Base-by-base conservation (phyloP, 2,113 vertebrate genomes). In the Gadus macrocephalus region DNA sequence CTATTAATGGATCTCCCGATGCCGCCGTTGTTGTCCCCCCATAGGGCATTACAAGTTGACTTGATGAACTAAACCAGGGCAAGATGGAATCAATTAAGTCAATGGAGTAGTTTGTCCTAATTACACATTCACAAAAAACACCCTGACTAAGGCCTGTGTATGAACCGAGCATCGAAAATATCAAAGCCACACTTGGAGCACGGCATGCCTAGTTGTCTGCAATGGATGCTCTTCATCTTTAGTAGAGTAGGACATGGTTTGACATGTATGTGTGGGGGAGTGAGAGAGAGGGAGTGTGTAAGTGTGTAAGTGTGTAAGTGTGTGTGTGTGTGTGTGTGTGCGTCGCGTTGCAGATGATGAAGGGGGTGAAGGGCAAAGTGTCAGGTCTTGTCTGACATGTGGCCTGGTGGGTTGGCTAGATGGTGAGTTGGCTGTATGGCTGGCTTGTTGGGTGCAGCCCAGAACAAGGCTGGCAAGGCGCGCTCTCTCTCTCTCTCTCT, bases 351-450 rank as follows among this genome's bases (percentile, higher is more conserved):
- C 65, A 68, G 76, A 77, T 62, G 74, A 76, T 70, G 63, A 73
- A 65, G 62, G 72, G 85, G 87, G 76, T 88, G 86, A 85, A 86
- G 86, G 89, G 81, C 81, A 83, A 27, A 28, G 79, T 88, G 87
- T 89, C 83, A 79, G 86, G 86, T 81, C 87, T 89, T 86, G 90
- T 89, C 81, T 89, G 89, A 89, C 87, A 88, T 90, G 87, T 82
- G 85, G 87, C 83, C 79, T 85, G 81, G 84, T 86, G 84, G 82
- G 83, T 76, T 86, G 86, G 83, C 78, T 78, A 56, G 83, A 64
- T 83, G 80, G 75, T 73, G 79, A 73, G 66, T 81, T 83, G 83
- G 79, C 84, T 72, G 85, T 75, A 70, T 74, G 62, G 80, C 83
- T 80, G 78, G 73, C 76, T 84, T 83, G 74, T 80, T 87, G 86